Evolutionary conservation across 2,888 invertebrate genomes (phyloP), one percentile per base, ranked within the genome.

Genomic region (Mesorhabditis spiculigera): DNA sequence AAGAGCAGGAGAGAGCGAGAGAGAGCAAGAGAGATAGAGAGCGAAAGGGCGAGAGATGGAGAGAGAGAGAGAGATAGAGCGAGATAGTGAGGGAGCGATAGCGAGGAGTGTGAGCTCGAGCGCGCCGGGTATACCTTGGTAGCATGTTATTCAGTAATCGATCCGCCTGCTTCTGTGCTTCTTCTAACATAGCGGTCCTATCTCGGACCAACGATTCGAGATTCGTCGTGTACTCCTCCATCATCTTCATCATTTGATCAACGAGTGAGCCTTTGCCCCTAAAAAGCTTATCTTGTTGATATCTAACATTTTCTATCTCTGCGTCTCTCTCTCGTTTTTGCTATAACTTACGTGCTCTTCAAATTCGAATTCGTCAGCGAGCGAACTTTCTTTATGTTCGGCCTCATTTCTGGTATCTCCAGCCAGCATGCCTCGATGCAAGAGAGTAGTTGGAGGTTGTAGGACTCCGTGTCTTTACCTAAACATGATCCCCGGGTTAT

Each of bases 221-320:
- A 67, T 85, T 84, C 0, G 82, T 80, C 5, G 84, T 85, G 73
- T 84, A 84, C 70, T 76, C 78, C 66, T 82, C 82, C 82, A 82
- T 82, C 82, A 82, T 82, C 74, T 85, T 82, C 80, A 85, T 83
- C 84, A 84, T 84, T 70, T 84, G 84, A 69, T 84, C 84, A 10
- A 84, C 84, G 13, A 84, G 73, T 1, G 84, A 80, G 4, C 84
- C 84, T 70, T 81, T 82, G 61, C 81, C 82, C 5, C 81, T 82
- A 66, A 65, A 78, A 64, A 28, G 3, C 28, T 28, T 28, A 4
- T 43, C 0, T 43, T 5, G n/a, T 62, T 41, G 13, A 13, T 8
- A 66, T 5, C n/a, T 4, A 45, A 3, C 28, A 3, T 3, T 58
- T 2, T 58, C n/a, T 58, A 1, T 58, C n/a, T 58, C 58, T 58